Percentiles rank a stretch among this genome's conserved stretches.
Conservation (phyloP, 2,797 vertebrate genomes). For the Sebastes goodei region DNA sequence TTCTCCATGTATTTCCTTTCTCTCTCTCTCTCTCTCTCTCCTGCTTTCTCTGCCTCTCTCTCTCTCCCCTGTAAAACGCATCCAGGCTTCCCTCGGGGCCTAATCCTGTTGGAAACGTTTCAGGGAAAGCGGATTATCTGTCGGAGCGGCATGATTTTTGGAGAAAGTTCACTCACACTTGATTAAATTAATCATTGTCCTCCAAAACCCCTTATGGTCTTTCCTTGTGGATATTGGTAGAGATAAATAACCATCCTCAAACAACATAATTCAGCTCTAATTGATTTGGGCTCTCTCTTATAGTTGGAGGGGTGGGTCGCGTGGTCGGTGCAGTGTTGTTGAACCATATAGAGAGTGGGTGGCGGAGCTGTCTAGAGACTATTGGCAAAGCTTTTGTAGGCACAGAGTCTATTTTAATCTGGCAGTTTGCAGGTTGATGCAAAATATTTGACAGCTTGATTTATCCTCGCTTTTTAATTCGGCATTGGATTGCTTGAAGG, state of each 20-base stretch:
- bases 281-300: slow-evolving; percentile 42
- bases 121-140: slow-evolving; percentile 83
- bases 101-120: slow-evolving; percentile 84
- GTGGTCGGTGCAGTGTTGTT: background rate
- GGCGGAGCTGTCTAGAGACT: slow-evolving; percentile 34
- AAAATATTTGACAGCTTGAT: slow-evolving; percentile 67
- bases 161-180: slow-evolving; percentile 82
- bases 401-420: slow-evolving; percentile 53
- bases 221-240: slow-evolving; percentile 72
- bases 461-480: slow-evolving; percentile 61
- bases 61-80: slow-evolving; percentile 58
- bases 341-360: slow-evolving; percentile 19
- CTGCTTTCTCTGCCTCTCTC: background rate
- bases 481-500: slow-evolving; percentile 44
- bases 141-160: slow-evolving; percentile 77
- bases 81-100: slow-evolving; percentile 72
- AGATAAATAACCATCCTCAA: slow-evolving; percentile 76
- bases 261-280: slow-evolving; percentile 67
- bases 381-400: slow-evolving; percentile 25
- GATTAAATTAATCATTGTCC: slow-evolving; percentile 85
- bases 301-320: background rate
- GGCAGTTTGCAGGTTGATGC: slow-evolving; percentile 51
- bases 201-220: slow-evolving; percentile 70
- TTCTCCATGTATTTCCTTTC: background rate
- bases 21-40: background rate